Evolutionary conservation across 2,113 vertebrate species (phyloP), one percentile per base, ranked within the genome.

Genomic region (Camelus dromedarius): DNA sequence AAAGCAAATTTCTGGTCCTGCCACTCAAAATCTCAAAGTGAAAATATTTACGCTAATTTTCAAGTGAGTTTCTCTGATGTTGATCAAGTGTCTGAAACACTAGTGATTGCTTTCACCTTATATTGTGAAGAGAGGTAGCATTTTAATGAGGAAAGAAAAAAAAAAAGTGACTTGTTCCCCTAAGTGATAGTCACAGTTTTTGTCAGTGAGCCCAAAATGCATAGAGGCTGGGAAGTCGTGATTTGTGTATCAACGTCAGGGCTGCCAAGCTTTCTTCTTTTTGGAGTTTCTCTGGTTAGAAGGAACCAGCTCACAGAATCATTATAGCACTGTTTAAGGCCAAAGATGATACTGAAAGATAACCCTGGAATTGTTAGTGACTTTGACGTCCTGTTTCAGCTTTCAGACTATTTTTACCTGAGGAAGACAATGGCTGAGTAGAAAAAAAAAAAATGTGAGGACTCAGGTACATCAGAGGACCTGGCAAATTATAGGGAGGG

Each of bases 1-100:
- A 93, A 98, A 26, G 12, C 35, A 87, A 84, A 92, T 90, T 91
- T 11, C 72, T 90, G 38, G 42, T 89, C 19, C 93, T 95, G 89
- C 4, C 87, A 94, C 35, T 97, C 95, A 93, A 85, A 91, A 87
- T 75, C 52, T 76, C 54, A 62, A 70, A 90, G 76, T 79, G 46
- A 96, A 97, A 97, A 95, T 96, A 97, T 97, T 96, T 97, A 64
- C 32, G 90, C 81, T 88, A 67, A 84, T 92, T 96, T 97, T 97
- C 80, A 92, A 81, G 18, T 60, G 15, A 91, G 67, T 93, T 97
- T 92, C 35, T 58, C 22, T 80, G 26, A 90, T 95, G 84, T 90
- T 54, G 0, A 77, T 90, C 75, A 95, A 96, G 20, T 88, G 56
- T 95, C 75, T 92, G 62, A 92, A 94, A 95, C 22, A 80, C 38